phyloP scores from a whole-genome alignment of 2,888 invertebrate genomes.

The Hirtodrosophila histrioides region DNA sequence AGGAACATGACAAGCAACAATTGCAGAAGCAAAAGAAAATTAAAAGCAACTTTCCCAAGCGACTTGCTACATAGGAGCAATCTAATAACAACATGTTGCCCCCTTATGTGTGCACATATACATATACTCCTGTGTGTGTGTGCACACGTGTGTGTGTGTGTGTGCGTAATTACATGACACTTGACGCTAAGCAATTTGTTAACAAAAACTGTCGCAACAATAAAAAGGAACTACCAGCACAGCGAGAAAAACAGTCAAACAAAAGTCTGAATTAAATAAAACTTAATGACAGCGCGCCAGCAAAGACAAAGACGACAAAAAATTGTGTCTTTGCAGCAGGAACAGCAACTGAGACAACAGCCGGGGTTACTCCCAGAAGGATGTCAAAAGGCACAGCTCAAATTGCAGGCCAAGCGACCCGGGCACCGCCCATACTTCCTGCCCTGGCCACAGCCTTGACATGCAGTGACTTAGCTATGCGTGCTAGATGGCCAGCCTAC shows the following conservation, averaged over 20 bases:
- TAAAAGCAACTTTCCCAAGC: conserved; percentile 78
- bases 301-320: conserved; percentile 23
- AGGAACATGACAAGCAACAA: conserved; percentile 60
- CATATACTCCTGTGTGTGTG: conserved; percentile 26
- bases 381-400: conserved; percentile 53
- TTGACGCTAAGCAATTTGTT: conserved; percentile 84
- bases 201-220: conserved; percentile 79
- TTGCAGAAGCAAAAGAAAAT: conserved; percentile 63
- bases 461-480: conserved; percentile 47
- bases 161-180: conserved; percentile 83
- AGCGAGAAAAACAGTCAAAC: conserved; percentile 58
- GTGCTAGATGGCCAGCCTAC: conserved; percentile 31
- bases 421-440: conserved; percentile 1
- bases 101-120: conserved; percentile 20
- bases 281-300: conserved; percentile 74
- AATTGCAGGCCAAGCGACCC: conserved; percentile 54
- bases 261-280: conserved; percentile 80
- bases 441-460: conserved; percentile 10
- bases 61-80: conserved; percentile 70
- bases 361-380: conserved; percentile 34
- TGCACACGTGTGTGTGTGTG: conserved; percentile 35
- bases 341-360: conserved; percentile 30
- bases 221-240: conserved; percentile 68
- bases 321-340: conserved; percentile 16
- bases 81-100: conserved; percentile 77